Evolutionary conservation across 1,140 invertebrate species (phyloP).

Genomic region (Plectrocnemia conspersa): DNA sequence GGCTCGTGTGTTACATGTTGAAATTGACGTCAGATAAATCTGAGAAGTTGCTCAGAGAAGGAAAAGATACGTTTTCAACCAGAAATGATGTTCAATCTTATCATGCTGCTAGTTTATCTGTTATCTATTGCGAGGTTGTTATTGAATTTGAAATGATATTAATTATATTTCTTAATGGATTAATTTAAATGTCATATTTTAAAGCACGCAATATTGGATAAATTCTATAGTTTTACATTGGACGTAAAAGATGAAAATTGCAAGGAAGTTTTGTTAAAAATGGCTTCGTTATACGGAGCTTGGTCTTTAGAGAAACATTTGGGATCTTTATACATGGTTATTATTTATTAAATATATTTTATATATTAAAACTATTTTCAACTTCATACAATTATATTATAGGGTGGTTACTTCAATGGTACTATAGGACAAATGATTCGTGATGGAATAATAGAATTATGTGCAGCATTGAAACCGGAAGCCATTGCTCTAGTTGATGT

Average conservation of each 20-base stretch:
- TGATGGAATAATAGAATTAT: slow-evolving; percentile 58
- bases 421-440: slow-evolving; percentile 47
- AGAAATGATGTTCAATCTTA: slow-evolving; percentile 72
- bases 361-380: neutral
- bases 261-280: slow-evolving; percentile 53
- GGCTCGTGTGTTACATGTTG: slow-evolving; percentile 69
- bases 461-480: slow-evolving; percentile 59
- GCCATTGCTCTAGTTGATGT: slow-evolving; percentile 77
- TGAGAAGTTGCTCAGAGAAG: slow-evolving; percentile 43
- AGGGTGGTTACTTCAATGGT: slow-evolving; percentile 50
- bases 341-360: neutral
- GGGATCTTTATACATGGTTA: slow-evolving; percentile 59
- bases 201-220: slow-evolving; percentile 58
- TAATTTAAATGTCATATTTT: slow-evolving; percentile 5
- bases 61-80: slow-evolving; percentile 60
- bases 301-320: slow-evolving; percentile 66
- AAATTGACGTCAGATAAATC: slow-evolving; percentile 59
- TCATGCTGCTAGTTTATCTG: slow-evolving; percentile 60
- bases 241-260: slow-evolving; percentile 46
- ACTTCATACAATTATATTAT: slow-evolving; percentile 4
- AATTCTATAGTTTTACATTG: slow-evolving; percentile 54
- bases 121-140: slow-evolving; percentile 60
- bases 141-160: neutral
- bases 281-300: slow-evolving; percentile 65
- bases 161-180: neutral